Evolutionary conservation across 2,888 invertebrate species (phyloP), one percentile per base, ranked within the genome.

Genomic region (Halictus ligatus): DNA sequence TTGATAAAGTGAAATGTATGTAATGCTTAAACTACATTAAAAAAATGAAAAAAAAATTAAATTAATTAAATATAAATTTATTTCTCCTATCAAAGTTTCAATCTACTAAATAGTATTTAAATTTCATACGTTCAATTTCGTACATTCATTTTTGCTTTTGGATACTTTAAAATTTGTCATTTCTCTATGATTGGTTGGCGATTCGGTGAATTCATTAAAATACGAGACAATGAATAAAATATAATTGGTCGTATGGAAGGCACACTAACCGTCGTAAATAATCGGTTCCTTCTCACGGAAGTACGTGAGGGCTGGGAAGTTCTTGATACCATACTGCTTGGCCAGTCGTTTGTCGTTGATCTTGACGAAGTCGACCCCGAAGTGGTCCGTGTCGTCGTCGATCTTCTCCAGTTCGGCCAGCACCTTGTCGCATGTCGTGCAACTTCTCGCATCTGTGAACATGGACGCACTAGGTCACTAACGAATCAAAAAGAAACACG

Each of bases 261-360:
- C 8, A 67, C 35, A 25, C 80, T 96, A 94, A 97, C 98, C 99
- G 96, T 99, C 99, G 96, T 99, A 99, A 95, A 99, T 98, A 95
- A 99, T 98, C 95, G 99, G 99, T 96, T 98, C 98, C 96, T 98
- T 98, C 96, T 99, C 98, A 96, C 99, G 97, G 96, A 99, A 99
- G 96, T 99, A 99, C 94, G 99, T 98, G 96, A 99, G 98, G 92
- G 99, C 98, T 93, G 99, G 99, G 96, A 99, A 99, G 96, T 97
- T 98, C 95, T 97, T 98, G 96, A 99, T 98, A 95, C 99, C 99
- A 97, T 99, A 98, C 95, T 99, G 98, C 95, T 99, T 98, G 91
- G 99, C 99, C 95, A 98, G 97, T 96, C 98, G 97, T 96, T 98
- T 98, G 96, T 99, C 98, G 97, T 98, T 98, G 96, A 98, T 98